phyloP scores from a whole-genome alignment of 2,113 vertebrate species.

The Channa argus region DNA sequence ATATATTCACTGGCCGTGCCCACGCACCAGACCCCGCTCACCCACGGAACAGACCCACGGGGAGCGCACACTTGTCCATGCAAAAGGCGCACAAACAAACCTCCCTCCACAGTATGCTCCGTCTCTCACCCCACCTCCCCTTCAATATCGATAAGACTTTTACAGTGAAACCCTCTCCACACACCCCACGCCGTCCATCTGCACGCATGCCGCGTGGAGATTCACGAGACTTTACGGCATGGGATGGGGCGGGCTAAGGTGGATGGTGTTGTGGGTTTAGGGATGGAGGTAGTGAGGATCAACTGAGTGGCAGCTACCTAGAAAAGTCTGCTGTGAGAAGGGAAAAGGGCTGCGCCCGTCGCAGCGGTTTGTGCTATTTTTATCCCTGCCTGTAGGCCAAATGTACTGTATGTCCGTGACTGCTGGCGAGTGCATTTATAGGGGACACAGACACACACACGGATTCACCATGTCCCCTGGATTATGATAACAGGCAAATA shows the following conservation, averaged over 20 bases:
- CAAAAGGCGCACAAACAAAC: slow-evolving; percentile 68
- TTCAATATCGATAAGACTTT: slow-evolving; percentile 33
- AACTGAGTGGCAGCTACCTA: slow-evolving; percentile 70
- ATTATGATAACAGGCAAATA: not conserved
- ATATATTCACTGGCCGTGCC: slow-evolving; percentile 85
- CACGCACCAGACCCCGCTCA: slow-evolving; percentile 89
- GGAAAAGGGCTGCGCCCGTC: slow-evolving; percentile 81
- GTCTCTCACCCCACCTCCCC: slow-evolving; percentile 36
- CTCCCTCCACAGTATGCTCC: slow-evolving; percentile 33
- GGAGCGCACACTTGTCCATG: slow-evolving; percentile 74
- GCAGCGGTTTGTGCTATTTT: slow-evolving; percentile 87
- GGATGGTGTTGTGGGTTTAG: not conserved
- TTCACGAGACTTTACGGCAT: slow-evolving; percentile 58
- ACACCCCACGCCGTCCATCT: slow-evolving; percentile 38
- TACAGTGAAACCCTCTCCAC: slow-evolving; percentile 39
- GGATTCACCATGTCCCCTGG: not conserved
- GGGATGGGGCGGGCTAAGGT: slow-evolving; percentile 25
- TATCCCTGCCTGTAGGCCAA: slow-evolving; percentile 80
- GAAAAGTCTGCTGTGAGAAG: slow-evolving; percentile 75
- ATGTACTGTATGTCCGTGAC: slow-evolving; percentile 81
- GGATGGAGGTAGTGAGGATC: slow-evolving; percentile 20
- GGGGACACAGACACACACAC: slow-evolving; percentile 18
- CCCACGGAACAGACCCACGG: slow-evolving; percentile 89
- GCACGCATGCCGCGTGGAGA: slow-evolving; percentile 48
- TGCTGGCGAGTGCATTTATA: slow-evolving; percentile 61